Base-by-base conservation (phyloP, 2,888 invertebrate species). In the Habrosyne pyritoides region DNA sequence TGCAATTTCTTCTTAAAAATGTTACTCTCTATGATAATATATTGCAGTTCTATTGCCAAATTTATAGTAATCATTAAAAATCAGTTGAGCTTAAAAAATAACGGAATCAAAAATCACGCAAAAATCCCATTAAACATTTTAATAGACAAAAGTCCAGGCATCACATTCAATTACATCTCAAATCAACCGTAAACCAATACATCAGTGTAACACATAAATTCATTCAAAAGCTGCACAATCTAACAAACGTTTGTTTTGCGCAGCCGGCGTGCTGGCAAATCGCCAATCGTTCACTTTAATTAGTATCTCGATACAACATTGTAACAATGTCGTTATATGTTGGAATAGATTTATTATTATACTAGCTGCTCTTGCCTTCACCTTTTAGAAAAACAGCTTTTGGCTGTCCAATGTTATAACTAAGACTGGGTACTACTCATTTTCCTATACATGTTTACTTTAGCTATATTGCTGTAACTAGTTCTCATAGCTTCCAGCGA, bases 201-300 rank as follows among this genome's bases (percentile, higher is more conserved):
- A 36, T 36, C 36, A 42, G 18, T 18, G 8, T 2, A 8, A 18
- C 59, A 60, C 66, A 66, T 64, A 64, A 64, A 66, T 66, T 66
- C 59, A 60, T 64, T 60, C 61, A 49, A 57, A 66, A 61, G 63
- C 61, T 56, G 60, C 54, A 59, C 57, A 59, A 60, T 24, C 36
- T 47, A 24, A n/a, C 30, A 47, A 47, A 51, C 55, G 51, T 51
- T 42, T 48, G 48, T 42, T 36, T 42, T 30, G 18, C 50, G 10
- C 26, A 10, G 10, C 47, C 21, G 28, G 6, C 28, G 7, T 28
- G 10, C 63, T 72, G 72, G 72, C 72, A 49, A 14, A 14, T 42
- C 49, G 66, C 72, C 71, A 71, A 50, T 54, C 33, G 33, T 57
- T 48, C 59, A 52, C 21, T 59, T 58, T 71, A 71, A 71, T 71